These are phyloP conservation scores for Clamator glandarius DNA, from an alignment of 2,797 vertebrate species.

Conservation along the genomic window DNA sequence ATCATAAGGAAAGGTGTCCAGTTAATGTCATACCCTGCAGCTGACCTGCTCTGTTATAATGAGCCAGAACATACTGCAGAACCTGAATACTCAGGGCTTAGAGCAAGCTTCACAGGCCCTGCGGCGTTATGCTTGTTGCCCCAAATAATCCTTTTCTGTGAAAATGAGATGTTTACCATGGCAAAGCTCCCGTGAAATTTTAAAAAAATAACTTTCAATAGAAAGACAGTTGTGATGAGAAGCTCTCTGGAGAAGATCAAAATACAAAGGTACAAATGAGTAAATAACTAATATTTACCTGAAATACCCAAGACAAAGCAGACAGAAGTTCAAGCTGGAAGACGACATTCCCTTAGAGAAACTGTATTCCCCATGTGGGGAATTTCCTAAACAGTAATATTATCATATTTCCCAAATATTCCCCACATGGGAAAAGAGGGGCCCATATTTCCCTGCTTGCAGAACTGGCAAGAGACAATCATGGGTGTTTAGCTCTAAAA, in stretches of 20 bases:
- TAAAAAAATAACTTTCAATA: background rate
- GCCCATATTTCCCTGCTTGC: background rate
- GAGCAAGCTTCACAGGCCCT: background rate
- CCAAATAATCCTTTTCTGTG: background rate
- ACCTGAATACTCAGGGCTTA: background rate
- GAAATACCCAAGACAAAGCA: background rate
- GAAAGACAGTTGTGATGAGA: background rate
- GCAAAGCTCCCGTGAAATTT: constrained; percentile 10
- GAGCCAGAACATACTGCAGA: background rate
- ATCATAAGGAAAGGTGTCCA: background rate
- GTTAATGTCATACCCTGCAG: background rate
- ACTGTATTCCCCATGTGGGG: background rate
- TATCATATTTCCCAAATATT: background rate
- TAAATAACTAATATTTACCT: constrained; percentile 24
- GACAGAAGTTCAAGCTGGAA: background rate
- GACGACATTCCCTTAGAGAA: background rate
- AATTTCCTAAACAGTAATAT: background rate
- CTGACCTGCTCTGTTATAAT: background rate
- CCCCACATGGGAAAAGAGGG: background rate
- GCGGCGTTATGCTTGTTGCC: background rate
- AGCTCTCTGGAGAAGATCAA: background rate
- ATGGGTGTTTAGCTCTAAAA: background rate
- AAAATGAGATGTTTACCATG: background rate
- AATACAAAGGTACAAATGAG: background rate
- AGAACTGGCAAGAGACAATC: background rate